Evolutionary conservation across 2,888 invertebrate genomes (phyloP).

Genomic region (Fragum whitleyi): DNA sequence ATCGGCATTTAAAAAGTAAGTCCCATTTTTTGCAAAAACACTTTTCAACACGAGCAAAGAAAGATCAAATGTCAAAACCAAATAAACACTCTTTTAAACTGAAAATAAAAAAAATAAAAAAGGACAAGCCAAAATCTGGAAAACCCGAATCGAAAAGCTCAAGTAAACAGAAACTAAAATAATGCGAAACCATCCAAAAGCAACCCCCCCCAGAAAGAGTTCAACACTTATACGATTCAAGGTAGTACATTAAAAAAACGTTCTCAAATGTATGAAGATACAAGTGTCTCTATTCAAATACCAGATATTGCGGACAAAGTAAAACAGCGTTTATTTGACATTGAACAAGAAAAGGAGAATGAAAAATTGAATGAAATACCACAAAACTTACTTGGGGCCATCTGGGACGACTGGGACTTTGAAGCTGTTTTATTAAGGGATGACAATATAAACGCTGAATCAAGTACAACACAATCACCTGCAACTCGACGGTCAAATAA

Average conservation of each 20-base stretch:
- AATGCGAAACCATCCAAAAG: slow-evolving; percentile 2
- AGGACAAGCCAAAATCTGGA: background rate
- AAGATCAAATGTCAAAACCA: slow-evolving; percentile 2
- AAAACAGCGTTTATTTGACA: slow-evolving; percentile 30
- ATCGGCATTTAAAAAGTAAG: slow-evolving; percentile 42
- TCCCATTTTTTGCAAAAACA: slow-evolving; percentile 31
- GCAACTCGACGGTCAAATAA: background rate
- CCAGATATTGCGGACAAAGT: slow-evolving; percentile 9
- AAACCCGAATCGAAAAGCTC: background rate
- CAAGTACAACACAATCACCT: background rate
- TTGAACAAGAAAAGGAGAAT: slow-evolving; percentile 8
- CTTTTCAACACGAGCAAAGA: slow-evolving; percentile 12
- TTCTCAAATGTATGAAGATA: slow-evolving; percentile 9
- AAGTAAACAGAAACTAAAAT: background rate
- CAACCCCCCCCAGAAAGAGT: slow-evolving; percentile 5
- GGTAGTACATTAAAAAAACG: slow-evolving; percentile 30
- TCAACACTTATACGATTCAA: background rate
- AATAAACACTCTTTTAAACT: background rate
- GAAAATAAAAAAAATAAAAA: background rate
- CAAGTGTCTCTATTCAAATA: slow-evolving; percentile 1
- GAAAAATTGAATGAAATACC: slow-evolving; percentile 7
- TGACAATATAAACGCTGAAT: slow-evolving; percentile 5
- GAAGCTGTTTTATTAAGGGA: background rate
- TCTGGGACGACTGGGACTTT: background rate
- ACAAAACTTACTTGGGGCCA: slow-evolving; percentile 21